Evolutionary conservation across 2,888 invertebrate genomes (phyloP).

Genomic region (Esperia sulphurella): DNA sequence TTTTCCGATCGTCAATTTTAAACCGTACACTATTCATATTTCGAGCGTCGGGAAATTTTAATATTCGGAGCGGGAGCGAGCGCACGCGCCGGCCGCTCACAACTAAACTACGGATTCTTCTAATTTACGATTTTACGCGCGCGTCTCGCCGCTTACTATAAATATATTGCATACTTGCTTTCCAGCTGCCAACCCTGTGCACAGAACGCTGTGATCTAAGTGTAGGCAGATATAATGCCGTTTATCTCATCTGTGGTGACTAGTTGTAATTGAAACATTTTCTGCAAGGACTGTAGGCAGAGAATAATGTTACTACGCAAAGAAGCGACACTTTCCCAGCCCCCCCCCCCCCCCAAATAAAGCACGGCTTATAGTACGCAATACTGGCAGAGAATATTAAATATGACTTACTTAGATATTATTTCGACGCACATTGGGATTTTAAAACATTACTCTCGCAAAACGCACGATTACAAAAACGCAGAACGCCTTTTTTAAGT

Average conservation of each 20-base stretch:
- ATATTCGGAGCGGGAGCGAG: conserved; percentile 27
- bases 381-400: too few species aligned
- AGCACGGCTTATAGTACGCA: too few species aligned
- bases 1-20: neutral
- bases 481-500: too few species aligned
- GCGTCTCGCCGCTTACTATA: conserved; percentile 48
- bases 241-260: too few species aligned
- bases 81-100: conserved; percentile 51
- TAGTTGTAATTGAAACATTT: neutral
- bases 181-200: neutral
- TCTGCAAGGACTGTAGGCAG: neutral
- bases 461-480: too few species aligned
- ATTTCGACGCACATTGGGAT: too few species aligned
- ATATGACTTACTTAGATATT: too few species aligned
- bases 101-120: conserved; percentile 38
- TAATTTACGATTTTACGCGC: conserved; percentile 49
- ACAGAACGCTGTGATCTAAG: neutral
- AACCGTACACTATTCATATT: neutral
- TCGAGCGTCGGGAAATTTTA: neutral
- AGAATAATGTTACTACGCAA: too few species aligned
- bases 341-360: too few species aligned
- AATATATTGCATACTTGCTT: conserved; percentile 41
- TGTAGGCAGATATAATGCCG: neutral
- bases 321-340: too few species aligned
- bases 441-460: too few species aligned